Percentiles rank a stretch among this genome's conserved stretches.
These are phyloP conservation scores for Folsomia candida DNA, from an alignment of 2,888 invertebrate genomes.

Conservation along the genomic window DNA sequence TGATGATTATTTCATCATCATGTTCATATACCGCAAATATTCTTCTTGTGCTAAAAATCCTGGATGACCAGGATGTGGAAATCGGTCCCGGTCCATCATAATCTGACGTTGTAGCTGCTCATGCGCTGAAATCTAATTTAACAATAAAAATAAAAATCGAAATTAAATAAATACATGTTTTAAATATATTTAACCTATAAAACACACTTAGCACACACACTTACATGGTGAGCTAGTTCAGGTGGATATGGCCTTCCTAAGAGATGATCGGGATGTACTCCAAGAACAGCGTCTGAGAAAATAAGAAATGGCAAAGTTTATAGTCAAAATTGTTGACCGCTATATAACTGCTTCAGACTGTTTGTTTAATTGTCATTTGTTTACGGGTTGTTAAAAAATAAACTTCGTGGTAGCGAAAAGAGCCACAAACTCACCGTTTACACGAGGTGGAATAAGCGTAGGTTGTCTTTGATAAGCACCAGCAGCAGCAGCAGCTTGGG, in stretches of 20 bases:
- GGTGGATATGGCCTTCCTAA: constrained; percentile 78
- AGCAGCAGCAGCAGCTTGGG: constrained; percentile 54
- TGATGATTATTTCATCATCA: constrained; percentile 47
- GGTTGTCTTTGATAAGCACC: constrained; percentile 64
- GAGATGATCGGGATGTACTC: constrained; percentile 68
- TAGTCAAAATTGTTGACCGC: too few relatives aligned
- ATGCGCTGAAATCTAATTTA: constrained; percentile 62
- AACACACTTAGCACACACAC: constrained; percentile 4
- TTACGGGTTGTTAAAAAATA: too few relatives aligned
- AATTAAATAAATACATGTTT: not conserved
- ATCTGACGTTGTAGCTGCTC: constrained; percentile 82
- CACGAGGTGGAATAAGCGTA: constrained; percentile 60
- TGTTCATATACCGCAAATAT: constrained; percentile 61
- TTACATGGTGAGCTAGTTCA: constrained; percentile 71
- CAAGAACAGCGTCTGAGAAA: constrained; percentile 64
- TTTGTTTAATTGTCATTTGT: too few relatives aligned
- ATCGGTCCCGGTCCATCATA: constrained; percentile 76
- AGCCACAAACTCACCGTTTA: too few relatives aligned
- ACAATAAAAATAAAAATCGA: constrained; percentile 24
- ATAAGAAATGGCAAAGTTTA: too few relatives aligned
- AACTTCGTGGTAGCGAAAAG: too few relatives aligned
- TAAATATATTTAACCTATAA: constrained; percentile 6
- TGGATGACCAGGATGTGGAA: constrained; percentile 58
- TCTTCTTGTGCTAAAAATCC: constrained; percentile 67
- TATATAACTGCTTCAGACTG: too few relatives aligned